Base-by-base conservation (phyloP, 2,113 vertebrate genomes). In the Apteryx owenii region DNA sequence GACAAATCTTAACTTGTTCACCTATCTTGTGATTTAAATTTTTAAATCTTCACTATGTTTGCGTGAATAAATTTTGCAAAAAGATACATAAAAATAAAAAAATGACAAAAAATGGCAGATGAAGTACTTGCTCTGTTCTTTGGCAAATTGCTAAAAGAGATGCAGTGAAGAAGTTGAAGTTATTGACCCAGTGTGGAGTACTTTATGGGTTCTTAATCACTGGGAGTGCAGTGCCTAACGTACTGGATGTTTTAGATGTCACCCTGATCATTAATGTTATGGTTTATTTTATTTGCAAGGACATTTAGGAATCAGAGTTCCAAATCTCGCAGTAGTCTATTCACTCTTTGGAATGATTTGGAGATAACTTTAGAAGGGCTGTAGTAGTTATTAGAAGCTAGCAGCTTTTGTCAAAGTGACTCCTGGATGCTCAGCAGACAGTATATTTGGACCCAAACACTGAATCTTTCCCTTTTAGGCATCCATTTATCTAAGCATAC, bases 391-490 rank as follows among this genome's bases (percentile, higher is more conserved):
- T 7, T n/a, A 73, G 58, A 26, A 87, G 51, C 25, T 4, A 23
- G 25, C 46, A 86, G 84, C 71, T 79, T 83, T 62, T 83, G 56
- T 36, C 66, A 40, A 44, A 69, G 71, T 50, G 56, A 69, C 18
- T 25, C 3, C 0, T 1, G 0, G 2, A 60, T 1, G 0, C 28
- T 48, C 26, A 42, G 22, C n/a, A 33, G 61, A 17, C 66, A 65
- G 22, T n/a, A 21, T 22, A 53, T 88, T 54, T 70, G 17, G 38
- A 66, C 26, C 17, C 1, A 0, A 36, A 66, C 38, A 33, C 46
- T 10, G 3, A 12, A 62, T 16, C 3, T 44, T 85, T 58, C n/a
- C 25, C 5, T 78, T 88, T 79, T 16, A 71, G 31, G 61, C 12
- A 61, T 40, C 60, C 9, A 7, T 81, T 87, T 75, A 54, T 11